phyloP scores from a whole-genome alignment of 2,113 vertebrate genomes.

The Heptranchias perlo region DNA sequence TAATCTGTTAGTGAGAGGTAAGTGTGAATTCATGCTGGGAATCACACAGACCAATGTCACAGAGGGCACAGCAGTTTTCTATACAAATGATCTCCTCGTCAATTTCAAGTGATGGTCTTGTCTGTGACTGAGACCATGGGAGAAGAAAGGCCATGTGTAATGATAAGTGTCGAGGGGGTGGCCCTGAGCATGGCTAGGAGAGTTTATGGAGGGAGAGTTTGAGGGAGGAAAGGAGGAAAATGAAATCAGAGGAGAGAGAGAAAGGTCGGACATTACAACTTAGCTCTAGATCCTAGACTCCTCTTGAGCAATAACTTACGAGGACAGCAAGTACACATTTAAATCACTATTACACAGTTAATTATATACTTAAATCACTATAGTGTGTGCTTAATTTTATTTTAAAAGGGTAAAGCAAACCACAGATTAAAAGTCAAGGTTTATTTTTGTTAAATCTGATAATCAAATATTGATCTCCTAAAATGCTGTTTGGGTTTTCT shows the following conservation, averaged over 20 bases:
- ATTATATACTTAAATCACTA: not conserved
- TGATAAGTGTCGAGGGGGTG: too few species aligned
- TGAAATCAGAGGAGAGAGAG: too few species aligned
- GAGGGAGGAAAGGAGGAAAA: too few species aligned
- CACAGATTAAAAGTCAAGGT: not conserved
- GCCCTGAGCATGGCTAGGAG: too few species aligned
- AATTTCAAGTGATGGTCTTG: not conserved
- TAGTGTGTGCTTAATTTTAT: not conserved
- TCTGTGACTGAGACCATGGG: too few species aligned
- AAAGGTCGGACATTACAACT: not conserved
- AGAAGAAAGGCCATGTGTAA: too few species aligned
- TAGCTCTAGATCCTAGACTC: not conserved
- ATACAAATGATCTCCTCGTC: not conserved
- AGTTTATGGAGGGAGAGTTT: too few species aligned
- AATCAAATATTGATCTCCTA: not conserved
- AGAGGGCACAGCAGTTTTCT: not conserved
- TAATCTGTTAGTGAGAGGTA: not conserved
- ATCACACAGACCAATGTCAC: not conserved
- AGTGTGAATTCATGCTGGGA: not conserved
- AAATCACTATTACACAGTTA: not conserved
- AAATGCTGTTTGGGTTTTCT: not conserved
- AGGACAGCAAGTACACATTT: not conserved
- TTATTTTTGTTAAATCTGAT: not conserved
- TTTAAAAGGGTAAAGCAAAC: not conserved
- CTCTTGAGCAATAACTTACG: not conserved